These are phyloP conservation scores for Macrophya annulata DNA, from an alignment of 2,888 invertebrate species.

Conservation along the genomic window DNA sequence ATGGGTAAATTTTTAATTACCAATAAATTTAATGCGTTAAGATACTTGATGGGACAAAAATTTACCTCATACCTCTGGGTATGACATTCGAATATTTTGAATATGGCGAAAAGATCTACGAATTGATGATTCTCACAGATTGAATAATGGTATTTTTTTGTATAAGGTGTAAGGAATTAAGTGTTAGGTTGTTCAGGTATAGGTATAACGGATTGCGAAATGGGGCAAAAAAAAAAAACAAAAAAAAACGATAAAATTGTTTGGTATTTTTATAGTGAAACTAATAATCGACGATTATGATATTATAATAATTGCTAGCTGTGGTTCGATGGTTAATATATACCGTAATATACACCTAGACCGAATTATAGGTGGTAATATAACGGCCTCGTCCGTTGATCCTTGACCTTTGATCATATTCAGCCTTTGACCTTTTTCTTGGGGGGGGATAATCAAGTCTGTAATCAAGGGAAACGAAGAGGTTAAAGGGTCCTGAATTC, in stretches of 20 bases:
- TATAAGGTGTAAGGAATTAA: too few species aligned
- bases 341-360: conserved; percentile 25
- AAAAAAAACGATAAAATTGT: too few species aligned
- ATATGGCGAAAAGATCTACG: neutral
- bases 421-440: conserved; percentile 23
- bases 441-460: conserved; percentile 12
- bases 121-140: neutral
- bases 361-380: conserved; percentile 18
- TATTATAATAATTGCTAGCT: conserved; percentile 18
- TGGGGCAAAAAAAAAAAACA: neutral
- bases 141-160: too few species aligned
- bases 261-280: neutral
- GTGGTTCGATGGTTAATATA: neutral
- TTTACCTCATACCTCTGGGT: neutral
- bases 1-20: too few species aligned
- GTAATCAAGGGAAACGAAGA: conserved; percentile 30
- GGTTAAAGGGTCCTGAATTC: conserved; percentile 12
- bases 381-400: conserved; percentile 31
- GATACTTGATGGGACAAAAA: too few species aligned
- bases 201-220: neutral
- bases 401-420: conserved; percentile 34
- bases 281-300: conserved; percentile 6
- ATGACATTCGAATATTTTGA: neutral
- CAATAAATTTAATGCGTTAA: too few species aligned
- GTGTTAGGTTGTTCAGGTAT: too few species aligned